Percentiles rank a stretch among this genome's conserved stretches.
These are phyloP conservation scores for Sogatella furcifera DNA, from an alignment of 1,140 invertebrate genomes.

Conservation along the genomic window DNA sequence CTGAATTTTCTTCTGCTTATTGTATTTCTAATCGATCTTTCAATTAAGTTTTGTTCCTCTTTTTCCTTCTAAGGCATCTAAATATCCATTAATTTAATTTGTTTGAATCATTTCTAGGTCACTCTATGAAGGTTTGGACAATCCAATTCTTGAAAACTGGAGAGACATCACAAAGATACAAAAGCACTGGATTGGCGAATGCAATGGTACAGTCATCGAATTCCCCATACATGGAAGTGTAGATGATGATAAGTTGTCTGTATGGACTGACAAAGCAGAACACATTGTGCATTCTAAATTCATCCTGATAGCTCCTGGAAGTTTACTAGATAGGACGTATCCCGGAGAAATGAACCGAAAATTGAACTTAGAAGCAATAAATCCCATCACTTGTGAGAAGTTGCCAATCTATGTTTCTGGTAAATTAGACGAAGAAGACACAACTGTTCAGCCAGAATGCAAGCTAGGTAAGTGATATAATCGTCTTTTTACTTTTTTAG, in stretches of 20 bases:
- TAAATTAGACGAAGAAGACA: too few relatives aligned
- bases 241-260: constrained; percentile 31
- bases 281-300: constrained; percentile 40
- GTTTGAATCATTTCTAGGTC: constrained; percentile 28
- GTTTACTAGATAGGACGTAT: constrained; percentile 36
- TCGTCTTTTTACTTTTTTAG: too few relatives aligned
- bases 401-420: constrained; percentile 60
- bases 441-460: too few relatives aligned
- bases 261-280: constrained; percentile 75
- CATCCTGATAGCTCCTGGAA: constrained; percentile 41
- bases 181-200: constrained; percentile 91
- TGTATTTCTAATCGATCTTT: too few relatives aligned
- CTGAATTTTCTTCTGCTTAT: too few relatives aligned
- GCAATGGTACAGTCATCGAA: constrained; percentile 66
- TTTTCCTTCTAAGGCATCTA: too few relatives aligned
- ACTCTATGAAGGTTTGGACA: constrained; percentile 58
- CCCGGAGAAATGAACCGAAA: constrained; percentile 22
- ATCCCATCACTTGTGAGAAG: constrained; percentile 59
- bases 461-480: too few relatives aligned
- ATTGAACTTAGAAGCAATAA: constrained; percentile 44
- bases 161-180: constrained; percentile 83
- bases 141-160: constrained; percentile 59
- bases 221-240: constrained; percentile 47
- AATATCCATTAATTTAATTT: too few relatives aligned
- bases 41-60: too few relatives aligned